Conservation (phyloP, 2,113 vertebrate species). For the Ondatra zibethicus region DNA sequence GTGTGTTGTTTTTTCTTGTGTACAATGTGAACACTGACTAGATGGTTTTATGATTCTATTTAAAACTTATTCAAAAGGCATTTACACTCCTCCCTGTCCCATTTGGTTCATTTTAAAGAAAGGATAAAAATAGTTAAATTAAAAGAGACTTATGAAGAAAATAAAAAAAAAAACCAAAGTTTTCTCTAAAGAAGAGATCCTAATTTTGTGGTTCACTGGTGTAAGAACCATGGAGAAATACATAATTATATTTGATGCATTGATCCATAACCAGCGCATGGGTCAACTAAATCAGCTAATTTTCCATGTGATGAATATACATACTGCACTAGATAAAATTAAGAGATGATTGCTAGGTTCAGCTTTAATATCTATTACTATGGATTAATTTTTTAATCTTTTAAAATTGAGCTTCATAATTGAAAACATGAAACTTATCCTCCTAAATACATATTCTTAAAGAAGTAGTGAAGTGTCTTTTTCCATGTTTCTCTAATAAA, state of each 20-base stretch:
- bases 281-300: conserved; percentile 63
- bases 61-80: neutral
- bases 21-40: neutral
- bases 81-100: neutral
- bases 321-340: conserved; percentile 69
- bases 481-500: conserved; percentile 30
- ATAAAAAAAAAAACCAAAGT: conserved; percentile 30
- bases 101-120: neutral
- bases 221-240: conserved; percentile 62
- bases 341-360: conserved; percentile 62
- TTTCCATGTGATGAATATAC: conserved; percentile 64
- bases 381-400: conserved; percentile 68
- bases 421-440: conserved; percentile 21
- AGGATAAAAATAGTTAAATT: conserved; percentile 30
- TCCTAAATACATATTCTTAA: conserved; percentile 54
- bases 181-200: conserved; percentile 9
- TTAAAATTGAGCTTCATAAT: conserved; percentile 53
- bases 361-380: conserved; percentile 56
- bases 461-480: conserved; percentile 48
- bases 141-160: conserved; percentile 38
- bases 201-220: conserved; percentile 69
- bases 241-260: conserved; percentile 44
- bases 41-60: neutral
- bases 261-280: conserved; percentile 46
- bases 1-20: neutral